Percentiles rank a stretch among this genome's conserved stretches.
Conservation (phyloP, 2,113 vertebrate genomes). For the Piaya cayana region DNA sequence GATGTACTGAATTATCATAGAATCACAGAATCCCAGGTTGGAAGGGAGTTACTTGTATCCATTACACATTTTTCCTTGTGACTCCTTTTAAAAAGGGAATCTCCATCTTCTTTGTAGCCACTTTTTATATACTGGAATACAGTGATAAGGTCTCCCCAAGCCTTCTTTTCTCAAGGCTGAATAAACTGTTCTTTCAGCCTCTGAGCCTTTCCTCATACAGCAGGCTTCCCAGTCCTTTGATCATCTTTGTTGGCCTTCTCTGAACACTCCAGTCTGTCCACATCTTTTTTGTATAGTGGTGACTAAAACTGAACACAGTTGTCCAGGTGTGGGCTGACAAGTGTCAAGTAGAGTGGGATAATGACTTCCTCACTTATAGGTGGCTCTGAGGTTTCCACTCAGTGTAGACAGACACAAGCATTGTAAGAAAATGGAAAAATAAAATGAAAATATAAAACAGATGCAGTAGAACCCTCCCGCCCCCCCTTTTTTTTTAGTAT, state of each 20-base stretch:
- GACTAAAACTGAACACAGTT: background rate
- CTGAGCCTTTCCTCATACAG: background rate
- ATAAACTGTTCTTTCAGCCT: background rate
- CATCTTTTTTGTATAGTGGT: accelerated
- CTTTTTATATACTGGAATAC: background rate
- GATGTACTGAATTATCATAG: background rate
- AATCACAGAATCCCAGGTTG: background rate
- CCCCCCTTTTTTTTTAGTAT: background rate
- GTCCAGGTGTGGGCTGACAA: background rate
- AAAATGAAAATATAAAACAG: background rate
- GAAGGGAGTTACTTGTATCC: background rate
- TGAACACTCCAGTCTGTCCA: background rate
- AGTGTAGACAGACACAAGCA: background rate
- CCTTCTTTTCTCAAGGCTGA: background rate
- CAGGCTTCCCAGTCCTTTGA: background rate
- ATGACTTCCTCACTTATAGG: background rate
- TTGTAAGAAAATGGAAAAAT: background rate
- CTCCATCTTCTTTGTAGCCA: background rate
- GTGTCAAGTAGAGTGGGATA: background rate
- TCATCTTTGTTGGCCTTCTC: background rate
- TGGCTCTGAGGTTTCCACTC: background rate
- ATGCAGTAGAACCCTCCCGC: background rate
- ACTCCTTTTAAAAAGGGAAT: background rate
- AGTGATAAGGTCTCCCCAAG: background rate
- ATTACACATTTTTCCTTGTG: background rate